Conservation (phyloP, 2,888 invertebrate species). For the Clivina fossor region DNA sequence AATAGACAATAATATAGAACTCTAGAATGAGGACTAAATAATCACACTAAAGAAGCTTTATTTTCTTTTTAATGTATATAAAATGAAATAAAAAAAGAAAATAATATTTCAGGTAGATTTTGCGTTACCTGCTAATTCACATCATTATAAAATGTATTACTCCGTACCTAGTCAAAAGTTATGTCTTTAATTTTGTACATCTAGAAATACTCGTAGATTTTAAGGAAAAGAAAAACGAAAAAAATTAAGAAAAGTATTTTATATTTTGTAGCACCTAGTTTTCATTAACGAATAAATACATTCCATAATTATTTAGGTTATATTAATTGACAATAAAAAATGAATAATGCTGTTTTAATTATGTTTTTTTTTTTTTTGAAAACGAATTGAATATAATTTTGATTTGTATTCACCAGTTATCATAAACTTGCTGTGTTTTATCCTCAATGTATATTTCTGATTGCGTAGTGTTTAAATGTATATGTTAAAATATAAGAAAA, state of each 20-base stretch:
- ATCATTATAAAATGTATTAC: constrained; percentile 18
- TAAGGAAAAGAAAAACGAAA: too few species aligned
- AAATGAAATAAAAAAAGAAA: neutral
- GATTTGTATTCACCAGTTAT: constrained; percentile 34
- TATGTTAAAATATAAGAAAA: constrained; percentile 32
- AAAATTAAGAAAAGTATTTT: constrained; percentile 28
- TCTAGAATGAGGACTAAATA: too few species aligned
- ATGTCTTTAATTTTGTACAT: constrained; percentile 12
- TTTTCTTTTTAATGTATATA: too few species aligned
- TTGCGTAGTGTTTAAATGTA: constrained; percentile 29
- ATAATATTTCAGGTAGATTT: constrained; percentile 12
- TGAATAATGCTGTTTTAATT: constrained; percentile 17
- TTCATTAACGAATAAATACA: constrained; percentile 16
- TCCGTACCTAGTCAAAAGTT: constrained; percentile 25
- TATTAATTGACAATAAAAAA: constrained; percentile 29
- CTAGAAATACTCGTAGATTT: constrained; percentile 21
- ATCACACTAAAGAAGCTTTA: too few species aligned
- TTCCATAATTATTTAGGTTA: constrained; percentile 29
- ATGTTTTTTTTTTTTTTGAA: too few species aligned
- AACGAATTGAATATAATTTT: too few species aligned
- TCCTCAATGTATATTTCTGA: constrained; percentile 27
- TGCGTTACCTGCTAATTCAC: constrained; percentile 24
- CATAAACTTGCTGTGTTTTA: constrained; percentile 17
- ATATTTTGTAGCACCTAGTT: constrained; percentile 21
- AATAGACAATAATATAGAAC: too few species aligned